Evolutionary conservation across 2,888 invertebrate genomes (phyloP), one percentile per base, ranked within the genome.

Genomic region (Hyppa rectilinea): DNA sequence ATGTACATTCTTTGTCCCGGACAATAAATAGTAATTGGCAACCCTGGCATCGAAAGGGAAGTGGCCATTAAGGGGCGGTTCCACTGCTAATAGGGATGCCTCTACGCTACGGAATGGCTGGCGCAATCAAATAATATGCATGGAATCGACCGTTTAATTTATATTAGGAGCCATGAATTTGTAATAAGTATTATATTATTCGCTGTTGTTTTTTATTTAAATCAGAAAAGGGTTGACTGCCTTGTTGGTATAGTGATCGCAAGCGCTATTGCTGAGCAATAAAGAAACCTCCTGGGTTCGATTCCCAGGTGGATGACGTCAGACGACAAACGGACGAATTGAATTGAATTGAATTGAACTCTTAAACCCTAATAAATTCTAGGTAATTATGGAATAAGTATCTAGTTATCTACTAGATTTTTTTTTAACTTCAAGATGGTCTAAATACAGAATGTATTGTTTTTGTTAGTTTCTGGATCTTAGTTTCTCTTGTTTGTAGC

Each of bases 71-170:
- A 73, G 69, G 71, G 73, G 71, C 61, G 72, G 74, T 49, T 68
- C 64, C 29, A 62, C 49, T 55, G 78, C 84, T 89, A 89, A 89
- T 88, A 88, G 85, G 85, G 68, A 90, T 89, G 85, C 86, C 85
- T 80, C 64, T 74, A 83, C 84, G 84, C 75, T 63, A 20, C 9
- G 61, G 78, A 80, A 82, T 78, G 75, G 71, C 69, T 76, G 71
- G 58, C 64, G 72, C 71, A 79, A 85, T 86, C 81, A 82, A 84
- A 83, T 84, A 78, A 83, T 81, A 74, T 78, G 80, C 63, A 77
- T 40, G 50, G 55, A 80, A 71, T 78, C 17, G 45, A 26, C 29
- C 29, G 45, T 74, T 71, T 36, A n/a, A 10, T 31, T 43, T 45
- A 40, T 50, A 53, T 26, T 49, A 36, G 12, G 17, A 5, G 4